These are phyloP conservation scores for Dorcus parallelipipedus DNA, from an alignment of 2,888 invertebrate genomes.

Conservation along the genomic window DNA sequence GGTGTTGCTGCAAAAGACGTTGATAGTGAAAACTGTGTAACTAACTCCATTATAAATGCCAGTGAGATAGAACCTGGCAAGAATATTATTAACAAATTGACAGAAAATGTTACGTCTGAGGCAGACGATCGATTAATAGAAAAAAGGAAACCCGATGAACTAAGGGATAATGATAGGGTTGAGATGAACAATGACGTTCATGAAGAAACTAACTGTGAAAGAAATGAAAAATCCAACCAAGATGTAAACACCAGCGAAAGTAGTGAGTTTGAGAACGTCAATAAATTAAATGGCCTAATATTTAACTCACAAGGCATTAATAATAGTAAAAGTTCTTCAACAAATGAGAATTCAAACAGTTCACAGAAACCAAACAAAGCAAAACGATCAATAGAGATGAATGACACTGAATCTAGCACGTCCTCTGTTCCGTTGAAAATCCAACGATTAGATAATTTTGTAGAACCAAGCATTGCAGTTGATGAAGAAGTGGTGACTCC, in stretches of 20 bases:
- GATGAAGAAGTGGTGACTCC: too few species aligned
- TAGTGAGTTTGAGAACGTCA: too few species aligned
- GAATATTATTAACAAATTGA: neutral
- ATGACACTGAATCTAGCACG: too few species aligned
- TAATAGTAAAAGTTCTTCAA: too few species aligned
- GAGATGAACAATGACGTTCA: neutral
- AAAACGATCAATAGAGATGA: too few species aligned
- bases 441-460: too few species aligned
- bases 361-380: too few species aligned
- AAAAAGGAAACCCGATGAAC: neutral
- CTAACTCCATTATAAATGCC: neutral
- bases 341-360: too few species aligned
- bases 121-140: neutral
- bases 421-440: too few species aligned
- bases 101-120: neutral
- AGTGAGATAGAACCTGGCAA: neutral
- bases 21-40: neutral
- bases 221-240: neutral
- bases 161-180: neutral
- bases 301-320: too few species aligned
- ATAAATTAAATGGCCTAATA: too few species aligned
- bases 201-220: neutral
- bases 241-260: neutral
- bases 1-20: neutral
- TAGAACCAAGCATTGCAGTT: too few species aligned